Evolutionary conservation across 2,888 invertebrate genomes (phyloP), one percentile per base, ranked within the genome.

Genomic region (Hirudinaria manillensis): DNA sequence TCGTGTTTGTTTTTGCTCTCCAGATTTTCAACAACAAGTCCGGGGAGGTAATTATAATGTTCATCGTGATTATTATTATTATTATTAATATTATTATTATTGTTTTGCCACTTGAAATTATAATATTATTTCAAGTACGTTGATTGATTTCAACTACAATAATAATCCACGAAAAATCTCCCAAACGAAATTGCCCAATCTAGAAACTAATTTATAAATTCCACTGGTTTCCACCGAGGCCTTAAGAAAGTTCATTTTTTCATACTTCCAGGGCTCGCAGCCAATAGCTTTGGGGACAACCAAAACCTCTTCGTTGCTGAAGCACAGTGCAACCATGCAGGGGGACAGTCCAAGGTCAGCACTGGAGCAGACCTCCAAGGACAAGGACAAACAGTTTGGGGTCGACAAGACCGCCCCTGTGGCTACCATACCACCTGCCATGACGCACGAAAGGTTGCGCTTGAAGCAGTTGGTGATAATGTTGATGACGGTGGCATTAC

Each of bases 361-460:
- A 16, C 29, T 29, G 7, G 61, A 61, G 61, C 61, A 29, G 29
- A 29, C 29, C 19, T 24, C 61, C 24, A 29, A 24, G 7, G 61
- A 21, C 61, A 61, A 61, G 61, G 61, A 61, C 29, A 61, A 61
- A 61, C 29, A 24, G 24, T 61, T 61, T 29, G 29, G 29, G 7
- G 24, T 61, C 24, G 61, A 61, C 65, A 38, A 34, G 36, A 65
- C 34, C 21, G 36, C 10, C 38, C 21, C n/a, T 53, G 55, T 19
- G 29, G 36, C 29, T 36, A 29, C 36, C 45, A 73, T 73, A 56
- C 73, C 73, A 34, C 73, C 73, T 34, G 73, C 73, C 32, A 65
- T 73, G 27, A 73, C 73, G 7, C 73, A 73, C 38, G 73, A 73
- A 65, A 73, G 73, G 73, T 73, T 51, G 21, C 29, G 34, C 6